Percentiles rank a stretch among this genome's conserved stretches.
These are phyloP conservation scores for Chaetodon trifasciatus DNA, from an alignment of 2,797 vertebrate genomes.

Conservation along the genomic window DNA sequence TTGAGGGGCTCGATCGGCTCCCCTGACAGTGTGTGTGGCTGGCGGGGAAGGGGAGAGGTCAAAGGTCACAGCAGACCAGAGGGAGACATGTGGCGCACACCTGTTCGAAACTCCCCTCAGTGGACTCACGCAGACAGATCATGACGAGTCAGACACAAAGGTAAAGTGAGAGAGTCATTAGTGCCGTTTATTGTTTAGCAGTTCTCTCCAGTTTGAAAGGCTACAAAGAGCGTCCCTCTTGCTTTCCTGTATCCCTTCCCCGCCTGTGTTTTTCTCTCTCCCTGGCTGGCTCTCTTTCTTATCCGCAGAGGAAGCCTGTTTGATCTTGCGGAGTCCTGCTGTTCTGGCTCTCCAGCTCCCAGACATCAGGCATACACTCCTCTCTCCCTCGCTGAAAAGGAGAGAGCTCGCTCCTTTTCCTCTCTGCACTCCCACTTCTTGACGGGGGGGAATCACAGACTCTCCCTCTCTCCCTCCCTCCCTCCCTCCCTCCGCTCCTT, in stretches of 20 bases:
- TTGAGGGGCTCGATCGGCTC: conserved; percentile 31
- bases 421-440: conserved; percentile 10
- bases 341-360: conserved; percentile 66
- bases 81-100: conserved; percentile 71
- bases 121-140: conserved; percentile 15
- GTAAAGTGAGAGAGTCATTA: conserved; percentile 38
- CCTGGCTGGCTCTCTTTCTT: conserved; percentile 56
- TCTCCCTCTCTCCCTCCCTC: neutral
- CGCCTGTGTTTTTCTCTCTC: conserved; percentile 49
- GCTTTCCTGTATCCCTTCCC: conserved; percentile 47
- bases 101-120: conserved; percentile 45
- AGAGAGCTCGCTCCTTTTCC: conserved; percentile 38
- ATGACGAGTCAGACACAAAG: conserved; percentile 25
- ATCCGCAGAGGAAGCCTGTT: conserved; percentile 78
- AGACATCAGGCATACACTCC: conserved; percentile 55
- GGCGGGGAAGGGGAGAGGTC: conserved; percentile 40
- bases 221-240: conserved; percentile 51
- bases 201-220: conserved; percentile 39
- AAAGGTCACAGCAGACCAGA: conserved; percentile 46
- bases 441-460: conserved; percentile 18
- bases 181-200: conserved; percentile 32
- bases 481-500: neutral
- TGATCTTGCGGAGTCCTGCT: conserved; percentile 79
- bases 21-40: conserved; percentile 20
- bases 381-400: conserved; percentile 32